phyloP scores from a whole-genome alignment of 2,797 vertebrate species.

The Steatocranus sp. region DNA sequence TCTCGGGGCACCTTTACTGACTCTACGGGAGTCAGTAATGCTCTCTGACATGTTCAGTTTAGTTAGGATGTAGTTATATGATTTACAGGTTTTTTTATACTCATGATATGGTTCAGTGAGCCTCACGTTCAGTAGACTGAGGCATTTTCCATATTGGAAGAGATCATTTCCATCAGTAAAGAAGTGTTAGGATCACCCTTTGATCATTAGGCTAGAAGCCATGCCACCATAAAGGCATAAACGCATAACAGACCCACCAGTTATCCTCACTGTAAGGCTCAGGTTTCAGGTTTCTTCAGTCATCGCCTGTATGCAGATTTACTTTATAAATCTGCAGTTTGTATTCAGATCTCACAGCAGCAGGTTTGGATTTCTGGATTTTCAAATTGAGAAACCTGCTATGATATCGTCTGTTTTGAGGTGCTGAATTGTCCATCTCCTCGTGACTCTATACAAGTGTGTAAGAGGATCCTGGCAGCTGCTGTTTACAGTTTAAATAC shows the following conservation, averaged over 20 bases:
- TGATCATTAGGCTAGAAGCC: neutral
- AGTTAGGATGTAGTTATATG: neutral
- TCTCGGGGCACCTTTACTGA: neutral
- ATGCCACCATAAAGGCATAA: neutral
- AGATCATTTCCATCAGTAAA: neutral
- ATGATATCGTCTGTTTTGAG: neutral
- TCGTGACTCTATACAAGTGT: neutral
- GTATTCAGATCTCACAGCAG: neutral
- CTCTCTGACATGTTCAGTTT: neutral
- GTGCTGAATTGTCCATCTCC: neutral
- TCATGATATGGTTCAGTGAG: neutral
- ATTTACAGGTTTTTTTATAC: neutral
- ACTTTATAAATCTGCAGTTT: neutral
- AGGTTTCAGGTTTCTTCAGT: neutral
- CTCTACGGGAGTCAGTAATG: neutral
- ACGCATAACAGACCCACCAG: neutral
- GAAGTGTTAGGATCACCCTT: neutral
- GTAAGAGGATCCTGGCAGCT: conserved; percentile 7
- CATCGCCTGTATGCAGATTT: neutral
- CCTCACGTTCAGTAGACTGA: neutral
- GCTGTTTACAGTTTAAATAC: neutral
- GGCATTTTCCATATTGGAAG: accelerated
- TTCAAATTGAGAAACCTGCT: accelerated
- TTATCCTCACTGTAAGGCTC: neutral
- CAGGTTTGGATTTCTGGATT: neutral